Evolutionary conservation across 2,113 vertebrate genomes (phyloP).

Genomic region (Theristicus caerulescens): DNA sequence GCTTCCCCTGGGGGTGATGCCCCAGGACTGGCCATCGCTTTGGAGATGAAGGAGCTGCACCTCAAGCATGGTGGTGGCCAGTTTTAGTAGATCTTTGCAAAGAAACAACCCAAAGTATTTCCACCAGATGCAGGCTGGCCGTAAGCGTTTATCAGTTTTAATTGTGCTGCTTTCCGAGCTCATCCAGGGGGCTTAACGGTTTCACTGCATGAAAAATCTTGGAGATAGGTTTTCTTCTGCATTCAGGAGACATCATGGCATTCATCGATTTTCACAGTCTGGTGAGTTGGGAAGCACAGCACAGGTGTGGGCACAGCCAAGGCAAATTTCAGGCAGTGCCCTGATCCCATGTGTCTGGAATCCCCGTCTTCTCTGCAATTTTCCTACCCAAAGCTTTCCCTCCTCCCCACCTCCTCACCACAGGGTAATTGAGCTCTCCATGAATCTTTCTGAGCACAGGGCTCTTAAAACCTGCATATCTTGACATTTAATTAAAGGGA

Average conservation of each 20-base stretch:
- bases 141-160: not conserved
- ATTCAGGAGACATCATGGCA: not conserved
- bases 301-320: not conserved
- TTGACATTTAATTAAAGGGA: slow-evolving; percentile 57
- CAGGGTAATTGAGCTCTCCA: not conserved
- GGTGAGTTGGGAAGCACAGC: not conserved
- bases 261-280: not conserved
- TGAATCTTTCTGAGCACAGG: not conserved
- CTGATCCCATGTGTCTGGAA: not conserved
- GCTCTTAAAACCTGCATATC: not conserved
- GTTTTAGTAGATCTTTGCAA: not conserved
- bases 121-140: not conserved
- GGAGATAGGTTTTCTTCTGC: not conserved
- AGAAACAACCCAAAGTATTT: not conserved
- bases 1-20: not conserved
- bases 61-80: not conserved
- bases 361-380: not conserved
- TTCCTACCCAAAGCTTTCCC: not conserved
- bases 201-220: not conserved
- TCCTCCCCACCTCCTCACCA: not conserved
- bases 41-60: not conserved
- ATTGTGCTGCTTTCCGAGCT: not conserved
- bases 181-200: not conserved
- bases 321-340: not conserved
- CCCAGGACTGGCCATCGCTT: not conserved